Conservation (phyloP, 2,113 vertebrate genomes). For the Suncus etruscus region DNA sequence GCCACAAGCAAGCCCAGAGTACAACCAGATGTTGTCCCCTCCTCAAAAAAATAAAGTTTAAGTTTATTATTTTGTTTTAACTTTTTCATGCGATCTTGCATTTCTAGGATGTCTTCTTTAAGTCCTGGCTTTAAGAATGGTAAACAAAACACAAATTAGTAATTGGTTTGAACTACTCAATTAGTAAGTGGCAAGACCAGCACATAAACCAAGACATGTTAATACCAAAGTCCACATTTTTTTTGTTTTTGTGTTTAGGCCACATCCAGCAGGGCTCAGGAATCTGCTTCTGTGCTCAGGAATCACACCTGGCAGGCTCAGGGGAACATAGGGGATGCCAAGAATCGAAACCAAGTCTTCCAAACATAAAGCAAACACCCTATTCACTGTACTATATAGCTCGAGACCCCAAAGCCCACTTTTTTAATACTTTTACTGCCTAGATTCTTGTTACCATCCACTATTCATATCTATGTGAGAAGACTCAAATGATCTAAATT, state of each 20-base stretch:
- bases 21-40: too few relatives aligned
- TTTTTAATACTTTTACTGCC: background rate
- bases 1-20: too few relatives aligned
- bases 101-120: constrained; percentile 24
- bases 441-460: background rate
- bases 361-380: too few relatives aligned
- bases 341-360: too few relatives aligned
- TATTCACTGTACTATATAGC: too few relatives aligned
- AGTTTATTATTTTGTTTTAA: background rate
- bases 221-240: background rate
- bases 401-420: too few relatives aligned
- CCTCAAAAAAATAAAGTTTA: background rate
- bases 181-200: constrained; percentile 25
- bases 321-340: too few relatives aligned
- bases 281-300: too few relatives aligned
- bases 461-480: background rate
- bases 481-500: background rate
- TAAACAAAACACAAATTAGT: constrained; percentile 59
- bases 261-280: background rate
- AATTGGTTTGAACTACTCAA: constrained; percentile 40
- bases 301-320: too few relatives aligned
- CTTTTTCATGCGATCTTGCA: constrained; percentile 46
- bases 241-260: background rate
- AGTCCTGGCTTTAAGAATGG: constrained; percentile 37
- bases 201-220: background rate